Evolutionary conservation across 2,113 vertebrate genomes (phyloP).

Genomic region (Rostratula benghalensis): DNA sequence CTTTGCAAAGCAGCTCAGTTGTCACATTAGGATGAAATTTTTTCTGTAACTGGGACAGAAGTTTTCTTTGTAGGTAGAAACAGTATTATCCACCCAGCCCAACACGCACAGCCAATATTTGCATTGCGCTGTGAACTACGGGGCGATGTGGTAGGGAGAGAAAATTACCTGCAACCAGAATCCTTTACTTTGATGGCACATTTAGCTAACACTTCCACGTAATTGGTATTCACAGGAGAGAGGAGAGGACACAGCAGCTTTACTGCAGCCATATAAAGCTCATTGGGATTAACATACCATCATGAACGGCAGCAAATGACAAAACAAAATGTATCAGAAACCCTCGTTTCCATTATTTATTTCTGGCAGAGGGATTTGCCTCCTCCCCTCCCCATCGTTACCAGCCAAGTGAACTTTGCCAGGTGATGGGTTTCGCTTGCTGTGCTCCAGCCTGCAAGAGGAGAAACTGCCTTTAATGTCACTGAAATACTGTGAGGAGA

Average conservation of each 20-base stretch:
- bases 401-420: not conserved
- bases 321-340: not conserved
- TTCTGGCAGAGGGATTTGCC: not conserved
- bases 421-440: not conserved
- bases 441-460: not conserved
- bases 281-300: accelerated
- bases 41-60: not conserved
- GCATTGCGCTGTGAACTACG: accelerated
- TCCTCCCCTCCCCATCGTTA: accelerated
- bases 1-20: not conserved
- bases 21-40: accelerated
- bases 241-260: not conserved
- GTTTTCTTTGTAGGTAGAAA: not conserved
- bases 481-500: accelerated
- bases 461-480: accelerated
- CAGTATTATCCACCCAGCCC: not conserved
- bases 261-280: not conserved
- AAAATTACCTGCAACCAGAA: not conserved
- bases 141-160: not conserved
- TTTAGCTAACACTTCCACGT: not conserved
- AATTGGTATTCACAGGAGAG: not conserved
- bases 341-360: accelerated
- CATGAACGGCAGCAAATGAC: not conserved
- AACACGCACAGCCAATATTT: accelerated
- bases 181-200: not conserved